A percentile compares a stretch with the other conserved stretches of the same genome.
Conservation (phyloP, 2,113 vertebrate species). For the Datnioides undecimradiatus region DNA sequence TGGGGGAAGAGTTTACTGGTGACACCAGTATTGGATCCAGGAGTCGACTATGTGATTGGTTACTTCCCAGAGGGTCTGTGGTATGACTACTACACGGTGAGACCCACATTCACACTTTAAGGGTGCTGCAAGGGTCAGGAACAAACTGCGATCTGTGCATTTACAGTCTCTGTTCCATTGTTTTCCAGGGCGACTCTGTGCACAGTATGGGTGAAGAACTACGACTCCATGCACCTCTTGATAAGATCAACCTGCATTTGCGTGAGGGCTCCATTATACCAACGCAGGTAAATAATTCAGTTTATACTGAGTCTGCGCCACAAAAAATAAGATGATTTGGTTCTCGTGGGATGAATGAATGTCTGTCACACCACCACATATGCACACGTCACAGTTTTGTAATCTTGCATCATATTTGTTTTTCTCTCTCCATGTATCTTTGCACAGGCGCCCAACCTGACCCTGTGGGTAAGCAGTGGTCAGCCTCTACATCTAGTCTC, state of each 20-base stretch:
- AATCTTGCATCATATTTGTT: not conserved
- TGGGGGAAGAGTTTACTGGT: conserved; percentile 89
- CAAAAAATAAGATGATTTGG: too few relatives aligned
- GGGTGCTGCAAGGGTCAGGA: fast-evolving
- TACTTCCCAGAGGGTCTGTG: conserved; percentile 88
- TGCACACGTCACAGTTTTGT: not conserved
- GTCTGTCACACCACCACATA: not conserved
- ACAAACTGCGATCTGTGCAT: too few relatives aligned
- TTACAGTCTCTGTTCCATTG: not conserved
- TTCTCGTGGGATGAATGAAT: not conserved
- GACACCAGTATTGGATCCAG: conserved; percentile 87
- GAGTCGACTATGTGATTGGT: conserved; percentile 80
- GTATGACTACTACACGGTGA: conserved; percentile 91
- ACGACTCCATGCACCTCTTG: conserved; percentile 84
- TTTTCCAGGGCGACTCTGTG: conserved; percentile 82
- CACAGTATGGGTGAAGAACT: conserved; percentile 86
- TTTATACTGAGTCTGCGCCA: too few relatives aligned
- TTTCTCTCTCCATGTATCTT: not conserved
- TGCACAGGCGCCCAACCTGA: conserved; percentile 85
- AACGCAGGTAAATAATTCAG: conserved; percentile 84
- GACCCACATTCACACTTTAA: conserved; percentile 13
- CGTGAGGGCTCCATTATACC: conserved; percentile 87
- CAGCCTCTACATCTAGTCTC: conserved; percentile 86
- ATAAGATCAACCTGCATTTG: conserved; percentile 90
- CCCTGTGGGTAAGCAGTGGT: conserved; percentile 80